Evolutionary conservation across 2,113 vertebrate species (phyloP), one percentile per base, ranked within the genome.

Genomic region (Scatophagus argus): DNA sequence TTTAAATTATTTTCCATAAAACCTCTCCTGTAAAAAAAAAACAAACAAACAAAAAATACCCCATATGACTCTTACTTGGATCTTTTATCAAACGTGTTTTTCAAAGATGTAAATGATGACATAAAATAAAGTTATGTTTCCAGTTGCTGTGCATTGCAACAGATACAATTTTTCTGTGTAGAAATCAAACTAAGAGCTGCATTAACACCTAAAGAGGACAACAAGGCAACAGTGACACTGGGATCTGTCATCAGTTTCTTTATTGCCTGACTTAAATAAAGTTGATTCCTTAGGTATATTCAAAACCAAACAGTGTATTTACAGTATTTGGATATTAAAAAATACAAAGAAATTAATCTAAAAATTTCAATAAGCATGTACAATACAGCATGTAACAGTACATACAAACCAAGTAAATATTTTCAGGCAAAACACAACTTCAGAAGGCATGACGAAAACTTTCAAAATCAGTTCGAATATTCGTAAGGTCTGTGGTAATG

Each of bases 251-350:
- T n/a, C 17, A 23, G 32, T 11, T 2, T 69, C 11, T 43, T 29
- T 1, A 7, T 23, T 3, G 19, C 12, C 31, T 58, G 25, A 44
- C 8, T 56, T 69, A n/a, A 31, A 43, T 8, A 46, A n/a, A n/a
- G 14, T 11, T 8, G 11, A 13, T 29, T 63, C 58, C 2, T 58
- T 55, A 19, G 58, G 9, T 16, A 27, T 12, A 43, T 47, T 1
- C 14, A 41, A 65, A 74, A 64, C 29, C 74, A 64, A 1, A 61
- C 1, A 11, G 17, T 19, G 29, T 16, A 32, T 69, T 34, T 68
- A n/a, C n/a, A n/a, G n/a, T n/a, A 74, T 82, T 81, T 81, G 8
- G 9, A 75, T 4, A 84, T 14, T 43, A 41, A 46, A 49, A 46
- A 27, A 19, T 27, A 17, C 4, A 77, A 32, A 55, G 0, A 47